Evolutionary conservation across 1,140 invertebrate species (phyloP).

Genomic region (Batillaria attramentaria): DNA sequence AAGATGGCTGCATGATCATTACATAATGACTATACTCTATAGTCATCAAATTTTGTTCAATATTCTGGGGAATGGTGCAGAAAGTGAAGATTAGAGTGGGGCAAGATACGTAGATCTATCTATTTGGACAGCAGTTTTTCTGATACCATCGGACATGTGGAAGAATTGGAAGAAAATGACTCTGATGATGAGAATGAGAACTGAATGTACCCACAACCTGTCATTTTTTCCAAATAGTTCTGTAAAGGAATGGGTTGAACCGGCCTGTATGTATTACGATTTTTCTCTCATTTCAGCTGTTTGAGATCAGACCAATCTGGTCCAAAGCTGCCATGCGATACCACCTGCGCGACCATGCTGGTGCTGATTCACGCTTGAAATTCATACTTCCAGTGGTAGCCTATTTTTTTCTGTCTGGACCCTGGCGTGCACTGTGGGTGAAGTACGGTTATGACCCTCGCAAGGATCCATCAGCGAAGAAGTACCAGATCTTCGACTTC

Average conservation of each 20-base stretch:
- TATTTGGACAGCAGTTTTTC: too few relatives aligned
- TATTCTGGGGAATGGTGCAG: too few relatives aligned
- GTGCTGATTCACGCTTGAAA: constrained; percentile 75
- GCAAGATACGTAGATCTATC: too few relatives aligned
- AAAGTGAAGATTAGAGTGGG: too few relatives aligned
- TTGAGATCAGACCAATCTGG: constrained; percentile 84
- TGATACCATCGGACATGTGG: too few relatives aligned
- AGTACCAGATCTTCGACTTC: constrained; percentile 91
- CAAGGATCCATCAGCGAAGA: constrained; percentile 82
- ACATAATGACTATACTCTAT: too few relatives aligned
- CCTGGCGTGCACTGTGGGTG: constrained; percentile 90
- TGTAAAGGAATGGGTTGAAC: too few relatives aligned
- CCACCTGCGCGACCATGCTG: constrained; percentile 69
- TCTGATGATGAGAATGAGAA: too few relatives aligned
- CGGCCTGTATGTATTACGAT: too few relatives aligned
- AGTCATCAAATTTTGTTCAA: too few relatives aligned
- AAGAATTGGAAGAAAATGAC: too few relatives aligned
- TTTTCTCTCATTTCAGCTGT: constrained; percentile 48
- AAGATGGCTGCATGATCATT: too few relatives aligned
- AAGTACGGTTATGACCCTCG: constrained; percentile 89
- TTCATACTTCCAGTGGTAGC: constrained; percentile 85
- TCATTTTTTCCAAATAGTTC: neutral
- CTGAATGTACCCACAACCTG: constrained; percentile 2
- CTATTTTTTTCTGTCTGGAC: constrained; percentile 88
- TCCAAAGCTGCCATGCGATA: constrained; percentile 81